These are phyloP conservation scores for Peromyscus maniculatus DNA, from an alignment of 2,113 vertebrate species.

Conservation along the genomic window DNA sequence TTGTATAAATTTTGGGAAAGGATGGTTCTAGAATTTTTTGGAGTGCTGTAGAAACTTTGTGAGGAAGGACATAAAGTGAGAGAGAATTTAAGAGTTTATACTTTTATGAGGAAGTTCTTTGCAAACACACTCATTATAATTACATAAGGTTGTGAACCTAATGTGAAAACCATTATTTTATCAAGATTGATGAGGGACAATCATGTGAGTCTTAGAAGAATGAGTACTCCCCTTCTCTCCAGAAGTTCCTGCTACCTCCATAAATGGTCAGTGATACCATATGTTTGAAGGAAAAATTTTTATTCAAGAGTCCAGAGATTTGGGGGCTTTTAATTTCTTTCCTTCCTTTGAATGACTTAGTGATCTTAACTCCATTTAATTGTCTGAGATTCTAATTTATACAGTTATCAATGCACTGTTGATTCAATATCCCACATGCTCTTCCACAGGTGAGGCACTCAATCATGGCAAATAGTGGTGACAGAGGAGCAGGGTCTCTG, in stretches of 20 bases:
- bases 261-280: neutral
- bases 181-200: neutral
- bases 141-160: neutral
- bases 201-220: neutral
- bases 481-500: neutral
- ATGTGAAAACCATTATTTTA: neutral
- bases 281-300: neutral
- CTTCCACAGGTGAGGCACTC: neutral
- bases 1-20: conserved; percentile 35
- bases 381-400: neutral
- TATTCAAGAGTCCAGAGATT: neutral
- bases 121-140: neutral
- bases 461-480: neutral
- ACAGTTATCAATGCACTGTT: neutral
- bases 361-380: neutral
- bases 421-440: neutral
- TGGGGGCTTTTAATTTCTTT: neutral
- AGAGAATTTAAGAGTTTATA: neutral
- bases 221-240: neutral
- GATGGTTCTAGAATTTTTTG: neutral
- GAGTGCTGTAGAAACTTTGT: neutral
- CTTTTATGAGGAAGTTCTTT: neutral
- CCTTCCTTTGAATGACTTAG: neutral
- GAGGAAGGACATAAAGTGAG: neutral
- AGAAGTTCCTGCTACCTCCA: neutral